These are phyloP conservation scores for Pavo muticus DNA, from an alignment of 2,113 vertebrate species.

Conservation along the genomic window DNA sequence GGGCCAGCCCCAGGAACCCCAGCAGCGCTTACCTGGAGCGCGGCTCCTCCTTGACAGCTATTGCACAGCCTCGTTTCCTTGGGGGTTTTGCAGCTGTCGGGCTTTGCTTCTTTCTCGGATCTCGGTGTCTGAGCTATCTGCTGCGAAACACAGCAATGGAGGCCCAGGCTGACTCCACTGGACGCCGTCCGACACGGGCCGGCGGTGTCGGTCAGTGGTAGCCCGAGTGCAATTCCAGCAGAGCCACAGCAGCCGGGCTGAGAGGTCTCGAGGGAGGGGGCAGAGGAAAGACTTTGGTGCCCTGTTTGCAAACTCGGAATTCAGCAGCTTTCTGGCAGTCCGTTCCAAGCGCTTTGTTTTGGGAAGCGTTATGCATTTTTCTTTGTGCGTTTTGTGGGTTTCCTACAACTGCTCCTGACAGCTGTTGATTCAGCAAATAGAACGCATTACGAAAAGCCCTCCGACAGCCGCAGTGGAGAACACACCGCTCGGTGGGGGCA, in stretches of 20 bases:
- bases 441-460: constrained; percentile 74
- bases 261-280: constrained; percentile 60
- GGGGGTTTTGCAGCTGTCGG: neutral
- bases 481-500: neutral
- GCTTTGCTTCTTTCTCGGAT: neutral
- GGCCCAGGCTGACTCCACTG: neutral
- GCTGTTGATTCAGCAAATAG: constrained; percentile 82
- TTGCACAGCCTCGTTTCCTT: constrained; percentile 54
- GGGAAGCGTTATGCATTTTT: constrained; percentile 71
- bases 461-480: constrained; percentile 52
- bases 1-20: constrained; percentile 1
- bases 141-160: neutral
- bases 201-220: neutral
- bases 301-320: constrained; percentile 73
- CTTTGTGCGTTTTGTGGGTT: constrained; percentile 74
- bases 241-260: constrained; percentile 61
- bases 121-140: neutral
- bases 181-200: neutral
- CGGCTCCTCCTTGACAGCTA: constrained; percentile 32
- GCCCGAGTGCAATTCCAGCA: constrained; percentile 64
- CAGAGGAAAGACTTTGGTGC: constrained; percentile 58
- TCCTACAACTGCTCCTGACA: constrained; percentile 78
- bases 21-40: constrained; percentile 42
- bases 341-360: constrained; percentile 75
- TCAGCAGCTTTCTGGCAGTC: constrained; percentile 71